Percentiles rank a stretch among this genome's conserved stretches.
phyloP scores from a whole-genome alignment of 1,140 invertebrate genomes.

The Gryllus bimaculatus region DNA sequence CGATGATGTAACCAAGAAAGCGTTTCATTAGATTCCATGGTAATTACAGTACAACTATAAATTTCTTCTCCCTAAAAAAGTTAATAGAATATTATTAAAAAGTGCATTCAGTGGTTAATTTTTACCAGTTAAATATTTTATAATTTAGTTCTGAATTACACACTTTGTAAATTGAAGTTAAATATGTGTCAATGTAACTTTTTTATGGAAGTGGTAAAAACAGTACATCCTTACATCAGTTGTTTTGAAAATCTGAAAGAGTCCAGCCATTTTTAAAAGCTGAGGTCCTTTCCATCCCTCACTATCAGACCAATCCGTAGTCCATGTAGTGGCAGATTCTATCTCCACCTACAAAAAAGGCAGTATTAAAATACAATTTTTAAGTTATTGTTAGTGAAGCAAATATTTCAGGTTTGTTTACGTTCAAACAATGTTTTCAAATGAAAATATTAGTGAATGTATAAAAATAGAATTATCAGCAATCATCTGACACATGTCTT shows the following conservation, averaged over 20 bases:
- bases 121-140: not conserved
- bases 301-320: slow-evolving; percentile 38
- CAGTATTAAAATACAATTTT: not conserved
- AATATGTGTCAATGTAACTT: no score
- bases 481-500: no score
- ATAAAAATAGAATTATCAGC: no score
- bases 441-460: no score
- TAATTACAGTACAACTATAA: slow-evolving; percentile 69
- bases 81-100: not conserved
- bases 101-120: not conserved
- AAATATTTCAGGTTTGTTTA: no score
- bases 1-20: slow-evolving; percentile 67
- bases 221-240: slow-evolving; percentile 30
- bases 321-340: slow-evolving; percentile 46
- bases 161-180: no score
- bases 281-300: slow-evolving; percentile 51
- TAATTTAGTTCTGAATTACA: not conserved
- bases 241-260: slow-evolving; percentile 60
- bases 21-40: slow-evolving; percentile 59
- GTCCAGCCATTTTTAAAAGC: slow-evolving; percentile 63
- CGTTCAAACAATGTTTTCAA: no score
- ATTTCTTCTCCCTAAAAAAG: slow-evolving; percentile 42
- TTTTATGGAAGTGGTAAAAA: not conserved
- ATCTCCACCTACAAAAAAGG: slow-evolving; percentile 35
- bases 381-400: no score